phyloP scores from a whole-genome alignment of 2,888 invertebrate species.

The Sesamia inferens region DNA sequence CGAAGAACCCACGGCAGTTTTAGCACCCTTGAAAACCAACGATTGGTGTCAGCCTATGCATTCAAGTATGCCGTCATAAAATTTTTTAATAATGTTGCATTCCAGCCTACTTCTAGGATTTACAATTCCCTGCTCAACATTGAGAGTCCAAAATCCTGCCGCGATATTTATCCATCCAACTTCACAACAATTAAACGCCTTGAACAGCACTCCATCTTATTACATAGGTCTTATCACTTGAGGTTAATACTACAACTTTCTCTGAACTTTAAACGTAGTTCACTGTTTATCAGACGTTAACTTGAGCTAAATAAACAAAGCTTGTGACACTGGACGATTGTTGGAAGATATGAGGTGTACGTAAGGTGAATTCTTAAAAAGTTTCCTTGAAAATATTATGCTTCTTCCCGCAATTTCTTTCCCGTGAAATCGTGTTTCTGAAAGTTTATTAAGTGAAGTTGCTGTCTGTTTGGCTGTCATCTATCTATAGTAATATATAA shows the following conservation, averaged over 20 bases:
- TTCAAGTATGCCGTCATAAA: no score
- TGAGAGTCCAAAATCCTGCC: no score
- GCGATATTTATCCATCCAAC: no score
- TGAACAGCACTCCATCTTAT: conserved; percentile 25
- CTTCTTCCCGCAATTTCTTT: not conserved
- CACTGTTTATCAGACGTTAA: conserved; percentile 2
- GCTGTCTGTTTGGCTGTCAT: not conserved
- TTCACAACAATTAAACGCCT: not conserved
- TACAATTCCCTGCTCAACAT: no score
- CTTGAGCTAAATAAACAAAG: conserved; percentile 33
- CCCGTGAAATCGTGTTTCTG: not conserved
- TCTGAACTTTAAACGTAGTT: conserved; percentile 22
- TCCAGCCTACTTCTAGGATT: no score
- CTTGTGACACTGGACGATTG: conserved; percentile 8
- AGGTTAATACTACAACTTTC: conserved; percentile 14
- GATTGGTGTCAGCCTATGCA: no score
- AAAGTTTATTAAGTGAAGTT: no score
- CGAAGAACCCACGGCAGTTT: no score
- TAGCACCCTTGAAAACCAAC: no score
- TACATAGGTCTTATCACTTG: conserved; percentile 30
- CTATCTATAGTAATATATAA: no score
- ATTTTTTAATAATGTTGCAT: no score
- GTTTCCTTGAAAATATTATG: not conserved
- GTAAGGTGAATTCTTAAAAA: not conserved
- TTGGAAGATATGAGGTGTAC: not conserved